Base-by-base conservation (phyloP, 2,113 vertebrate species). In the Cyprinodon brontotheroides region DNA sequence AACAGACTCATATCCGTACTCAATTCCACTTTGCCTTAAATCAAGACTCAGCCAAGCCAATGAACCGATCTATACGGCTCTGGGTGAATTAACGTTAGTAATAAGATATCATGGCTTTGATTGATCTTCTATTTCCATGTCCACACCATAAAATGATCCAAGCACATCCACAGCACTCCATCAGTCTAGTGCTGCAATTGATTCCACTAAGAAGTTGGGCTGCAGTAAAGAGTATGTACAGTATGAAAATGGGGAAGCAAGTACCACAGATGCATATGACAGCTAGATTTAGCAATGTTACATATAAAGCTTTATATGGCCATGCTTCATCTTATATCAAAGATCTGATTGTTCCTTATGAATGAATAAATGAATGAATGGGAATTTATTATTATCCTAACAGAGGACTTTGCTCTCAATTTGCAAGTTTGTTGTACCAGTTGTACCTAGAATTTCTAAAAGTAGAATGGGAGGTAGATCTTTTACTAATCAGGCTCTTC, bases 81-180 rank as follows among this genome's bases (percentile, higher is more conserved):
- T 95, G 96, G 96, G 96, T 98, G 96, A 98, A 97, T 98, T 97
- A 97, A 96, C 93, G 92, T 96, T 96, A 96, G 96, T 98, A 97
- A 98, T 97, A 97, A 97, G 96, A 96, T 96, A 97, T 97, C 96
- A 97, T 95, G 96, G 94, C 95, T 94, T 94, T 96, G 96, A 98
- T 97, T 98, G 96, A 98, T 98, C 95, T 95, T 95, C 89, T 91
- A 92, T 94, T 96, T 95, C 95, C 92, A 93, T 94, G 96, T 95
- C 95, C 95, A 91, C 94, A 94, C 96, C 95, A 96, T 96, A 96
- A 97, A 96, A 95, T 95, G 96, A 94, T 94, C 95, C 93, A 93
- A 93, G 95, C 95, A 94, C 93, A 89, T 94, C 92, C 94, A 95
- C 96, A 93, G 95, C 95, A 93, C 92, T 86, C 94, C 94, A 97